phyloP scores from a whole-genome alignment of 23 tunicate genomes.

The Diplosoma virens region DNA sequence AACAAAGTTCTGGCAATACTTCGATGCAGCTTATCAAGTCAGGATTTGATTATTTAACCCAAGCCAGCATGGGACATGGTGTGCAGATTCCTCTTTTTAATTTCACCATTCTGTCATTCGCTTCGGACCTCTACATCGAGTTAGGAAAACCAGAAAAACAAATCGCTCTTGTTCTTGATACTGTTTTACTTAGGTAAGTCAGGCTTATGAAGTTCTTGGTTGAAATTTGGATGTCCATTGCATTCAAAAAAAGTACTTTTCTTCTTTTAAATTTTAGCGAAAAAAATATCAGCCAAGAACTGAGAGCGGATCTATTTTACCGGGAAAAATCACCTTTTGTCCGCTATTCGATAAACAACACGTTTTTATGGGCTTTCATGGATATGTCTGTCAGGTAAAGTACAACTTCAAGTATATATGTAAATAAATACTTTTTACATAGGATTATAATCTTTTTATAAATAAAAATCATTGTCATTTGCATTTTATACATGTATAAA shows the following conservation, averaged over 20 bases:
- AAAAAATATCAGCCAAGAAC: not conserved
- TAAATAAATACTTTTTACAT: no score
- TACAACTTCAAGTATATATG: no score
- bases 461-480: no score
- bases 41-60: not conserved
- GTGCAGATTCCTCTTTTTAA: not conserved
- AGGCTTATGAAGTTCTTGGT: not conserved
- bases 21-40: conserved; percentile 1
- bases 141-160: not conserved
- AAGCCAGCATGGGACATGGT: not conserved
- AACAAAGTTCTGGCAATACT: not conserved
- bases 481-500: no score
- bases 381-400: not conserved
- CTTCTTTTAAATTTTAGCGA: not conserved
- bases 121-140: not conserved
- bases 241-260: not conserved
- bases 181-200: not conserved
- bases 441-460: no score
- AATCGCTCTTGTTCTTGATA: not conserved
- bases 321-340: not conserved
- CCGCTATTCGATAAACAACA: conserved; percentile 2
- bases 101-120: not conserved
- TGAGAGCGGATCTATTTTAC: conserved; percentile 17
- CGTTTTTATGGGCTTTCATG: not conserved
- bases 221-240: not conserved